Base-by-base conservation (phyloP, 1,140 invertebrate species). In the Zaprionus kolodkinae region DNA sequence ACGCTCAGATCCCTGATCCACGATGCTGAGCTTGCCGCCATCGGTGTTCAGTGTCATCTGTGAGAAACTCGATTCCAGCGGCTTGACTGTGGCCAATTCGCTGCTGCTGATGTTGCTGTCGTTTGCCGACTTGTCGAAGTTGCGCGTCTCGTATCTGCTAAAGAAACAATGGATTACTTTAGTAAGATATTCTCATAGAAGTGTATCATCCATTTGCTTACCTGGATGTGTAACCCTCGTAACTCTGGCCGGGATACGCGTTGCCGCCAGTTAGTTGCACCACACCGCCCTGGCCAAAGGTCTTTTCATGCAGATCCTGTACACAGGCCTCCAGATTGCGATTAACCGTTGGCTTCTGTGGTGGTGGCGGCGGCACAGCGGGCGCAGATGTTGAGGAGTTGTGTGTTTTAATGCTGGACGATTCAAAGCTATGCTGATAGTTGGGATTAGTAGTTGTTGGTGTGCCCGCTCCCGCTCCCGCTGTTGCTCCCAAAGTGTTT, bases 141-240 rank as follows among this genome's bases (percentile, higher is more conserved):
- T 92, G 45, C 91, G 87, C 7, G 91, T 92, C 68, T 92, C 91
- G 48, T 92, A 92, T 84, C 91, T 92, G 45, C 52, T 59, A 5
- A 61, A 36, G 61, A 48, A 11, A 38, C 11, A 54, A 0, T 54
- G 52, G n/a, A 11, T 40, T 21, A 15, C 13, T 61, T 64, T 36
- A 73, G 25, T 27, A 5, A 15, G 6, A 17, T 2, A n/a, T 5
- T 17, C 0, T 6, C 9, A 10, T 13, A 2, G 2, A 10, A 2
- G 13, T 13, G 17, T 0, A 0, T 12, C 5, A 0, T 12, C 5
- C 25, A 3, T 6, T 10, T 30, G 54, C 76, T 62, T 43, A 95
- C 94, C 94, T 94, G 66, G 94, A 94, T 5, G 94, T 94, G 83
- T 94, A 95, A 15, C 94, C 94, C 69, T 95, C 94, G 79, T 94